Evolutionary conservation across 2,888 invertebrate species (phyloP).

Genomic region (Tipula unca): DNA sequence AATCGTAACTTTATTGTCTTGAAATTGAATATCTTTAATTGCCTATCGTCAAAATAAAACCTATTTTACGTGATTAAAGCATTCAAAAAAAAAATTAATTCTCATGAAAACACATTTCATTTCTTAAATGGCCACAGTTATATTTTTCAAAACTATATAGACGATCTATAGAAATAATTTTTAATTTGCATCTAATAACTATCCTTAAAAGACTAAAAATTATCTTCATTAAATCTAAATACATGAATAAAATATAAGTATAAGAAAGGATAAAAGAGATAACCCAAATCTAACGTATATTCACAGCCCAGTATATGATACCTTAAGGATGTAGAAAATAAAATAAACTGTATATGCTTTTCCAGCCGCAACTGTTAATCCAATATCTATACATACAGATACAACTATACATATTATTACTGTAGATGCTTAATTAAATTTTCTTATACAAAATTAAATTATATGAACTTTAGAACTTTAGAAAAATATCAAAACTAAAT

Average conservation of each 20-base stretch:
- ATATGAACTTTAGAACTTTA: slow-evolving; percentile 14
- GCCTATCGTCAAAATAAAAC: too few species aligned
- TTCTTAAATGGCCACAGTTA: neutral
- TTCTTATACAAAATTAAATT: neutral
- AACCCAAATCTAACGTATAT: neutral
- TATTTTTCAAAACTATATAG: neutral
- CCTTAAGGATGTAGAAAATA: too few species aligned
- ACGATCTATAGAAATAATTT: neutral
- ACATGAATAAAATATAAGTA: neutral
- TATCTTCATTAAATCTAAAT: neutral
- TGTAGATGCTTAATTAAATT: neutral
- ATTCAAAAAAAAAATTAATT: neutral
- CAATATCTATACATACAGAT: neutral
- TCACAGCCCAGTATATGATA: neutral
- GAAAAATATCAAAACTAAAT: neutral
- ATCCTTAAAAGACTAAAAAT: neutral
- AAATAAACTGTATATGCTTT: neutral
- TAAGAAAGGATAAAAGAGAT: neutral
- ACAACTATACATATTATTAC: neutral
- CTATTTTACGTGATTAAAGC: neutral
- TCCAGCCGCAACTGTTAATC: neutral
- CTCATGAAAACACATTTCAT: neutral
- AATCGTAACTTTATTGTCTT: too few species aligned
- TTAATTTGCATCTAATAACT: neutral
- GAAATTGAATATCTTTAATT: too few species aligned